Evolutionary conservation across 2,113 vertebrate species (phyloP).

Genomic region (Todiramphus chloris): DNA sequence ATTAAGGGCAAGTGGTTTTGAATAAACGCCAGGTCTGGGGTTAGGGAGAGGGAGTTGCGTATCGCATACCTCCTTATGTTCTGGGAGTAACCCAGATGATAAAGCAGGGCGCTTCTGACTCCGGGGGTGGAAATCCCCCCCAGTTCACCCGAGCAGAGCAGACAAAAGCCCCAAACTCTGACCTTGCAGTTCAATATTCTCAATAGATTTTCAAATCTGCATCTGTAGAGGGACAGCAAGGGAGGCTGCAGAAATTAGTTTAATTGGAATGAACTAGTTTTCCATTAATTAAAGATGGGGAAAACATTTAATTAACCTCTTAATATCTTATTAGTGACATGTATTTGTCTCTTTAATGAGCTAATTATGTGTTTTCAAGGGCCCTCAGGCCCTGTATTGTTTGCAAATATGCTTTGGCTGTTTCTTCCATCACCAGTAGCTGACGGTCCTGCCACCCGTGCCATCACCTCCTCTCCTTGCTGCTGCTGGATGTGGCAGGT

Average conservation of each 20-base stretch:
- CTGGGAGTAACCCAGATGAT: not conserved
- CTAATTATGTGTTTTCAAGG: constrained; percentile 48
- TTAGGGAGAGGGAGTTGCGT: not conserved
- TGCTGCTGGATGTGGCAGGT: not conserved
- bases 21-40: not conserved
- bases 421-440: not conserved
- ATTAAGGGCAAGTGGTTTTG: not conserved
- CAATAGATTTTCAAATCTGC: not conserved
- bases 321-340: constrained; percentile 54
- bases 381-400: not conserved
- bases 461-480: not conserved
- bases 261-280: constrained; percentile 11
- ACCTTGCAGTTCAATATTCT: not conserved
- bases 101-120: not conserved
- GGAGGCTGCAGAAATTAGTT: constrained; percentile 35
- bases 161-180: not conserved
- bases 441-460: not conserved
- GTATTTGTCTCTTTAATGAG: constrained; percentile 50
- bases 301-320: constrained; percentile 62
- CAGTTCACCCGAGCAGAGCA: not conserved
- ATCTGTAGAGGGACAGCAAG: not conserved
- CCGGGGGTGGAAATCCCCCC: not conserved
- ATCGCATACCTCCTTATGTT: not conserved
- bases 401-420: constrained; percentile 8
- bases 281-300: constrained; percentile 45